Base-by-base conservation (phyloP, 2,113 vertebrate species). In the Cygnus atratus region DNA sequence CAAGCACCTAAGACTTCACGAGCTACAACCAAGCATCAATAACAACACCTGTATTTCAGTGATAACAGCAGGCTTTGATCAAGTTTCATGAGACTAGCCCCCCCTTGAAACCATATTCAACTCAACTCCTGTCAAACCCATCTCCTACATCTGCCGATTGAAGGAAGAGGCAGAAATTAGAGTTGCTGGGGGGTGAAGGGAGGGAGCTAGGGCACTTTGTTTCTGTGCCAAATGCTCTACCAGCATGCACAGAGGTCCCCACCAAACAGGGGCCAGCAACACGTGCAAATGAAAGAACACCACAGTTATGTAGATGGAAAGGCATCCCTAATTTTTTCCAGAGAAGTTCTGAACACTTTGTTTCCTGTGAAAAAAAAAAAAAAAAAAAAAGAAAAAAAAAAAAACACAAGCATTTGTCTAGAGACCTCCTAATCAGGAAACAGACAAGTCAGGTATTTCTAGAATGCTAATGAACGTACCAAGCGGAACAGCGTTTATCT, bases 391-490 rank as follows among this genome's bases (percentile, higher is more conserved):
- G 94, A 76, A 93, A 94, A 93, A 24, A 52, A 26, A 13, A 62
- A 37, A 63, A 18, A 25, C 37, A 88, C 31, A 18, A 95, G 44
- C 67, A 88, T 90, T 90, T 84, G 82, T 89, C 81, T 83, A 70
- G 67, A 87, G 78, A 85, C 62, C 44, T 88, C 63, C 63, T 93
- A 87, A 96, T 91, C 87, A 84, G 91, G 92, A 95, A 95, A 93
- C 91, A 94, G 93, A 89, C 81, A 43, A 0, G 12, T 65, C 81
- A 94, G 92, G 92, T 96, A 95, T 96, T 96, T 96, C 93, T 91
- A 96, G 95, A 96, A 94, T 89, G 92, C 91, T 96, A 96, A 96
- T 85, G 74, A 91, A 92, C 4, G 13, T 87, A 85, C 55, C 68
- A 78, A 92, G 93, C 81, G 93, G 93, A 84, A 82, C 35, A 54